Evolutionary conservation across 2,797 vertebrate species (phyloP), one percentile per base, ranked within the genome.

Genomic region (Clarias laeviceps): DNA sequence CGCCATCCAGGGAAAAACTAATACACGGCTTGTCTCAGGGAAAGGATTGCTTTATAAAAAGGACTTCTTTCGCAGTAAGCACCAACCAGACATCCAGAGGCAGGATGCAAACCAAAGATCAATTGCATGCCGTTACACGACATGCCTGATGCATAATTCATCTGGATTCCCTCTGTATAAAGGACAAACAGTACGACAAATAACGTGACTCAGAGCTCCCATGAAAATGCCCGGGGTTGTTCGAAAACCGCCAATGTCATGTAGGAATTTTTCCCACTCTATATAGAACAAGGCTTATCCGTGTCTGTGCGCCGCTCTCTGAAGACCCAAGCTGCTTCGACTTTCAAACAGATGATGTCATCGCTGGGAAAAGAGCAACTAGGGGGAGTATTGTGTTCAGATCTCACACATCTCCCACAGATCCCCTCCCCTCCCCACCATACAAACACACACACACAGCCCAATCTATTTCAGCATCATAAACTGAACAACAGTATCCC

Each of bases 271-370:
- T 77, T 66, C 78, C 84, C 84, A 73, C 56, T 85, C 77, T 80
- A 62, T 61, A 83, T 74, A 34, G 45, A 86, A 70, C 85, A 86
- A 78, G 85, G 54, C 80, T 78, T 17, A 68, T 78, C 72, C 69
- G 40, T 70, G 74, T 73, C 74, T 83, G 81, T 72, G 81, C 22
- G 37, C 76, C 7, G n/a, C 62, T 66, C 79, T 80, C 40, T 14
- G 8, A 83, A 82, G 69, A 57, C 81, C 74, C 64, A 37, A 54
- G 74, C 81, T 83, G 82, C 64, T 85, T 80, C 77, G 73, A 84
- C 70, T 80, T 87, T 89, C 84, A 87, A 84, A 84, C 84, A 81
- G 86, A 87, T 90, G 87, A 88, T 87, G 86, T 90, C 86, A 90
- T 88, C 85, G 62, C 80, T 80, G 80, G 68, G 85, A 82, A 87